A percentile compares a stretch with the other conserved stretches of the same genome.
Evolutionary conservation across 2,113 vertebrate genomes (phyloP).

Genomic region (Pampusana beccarii): DNA sequence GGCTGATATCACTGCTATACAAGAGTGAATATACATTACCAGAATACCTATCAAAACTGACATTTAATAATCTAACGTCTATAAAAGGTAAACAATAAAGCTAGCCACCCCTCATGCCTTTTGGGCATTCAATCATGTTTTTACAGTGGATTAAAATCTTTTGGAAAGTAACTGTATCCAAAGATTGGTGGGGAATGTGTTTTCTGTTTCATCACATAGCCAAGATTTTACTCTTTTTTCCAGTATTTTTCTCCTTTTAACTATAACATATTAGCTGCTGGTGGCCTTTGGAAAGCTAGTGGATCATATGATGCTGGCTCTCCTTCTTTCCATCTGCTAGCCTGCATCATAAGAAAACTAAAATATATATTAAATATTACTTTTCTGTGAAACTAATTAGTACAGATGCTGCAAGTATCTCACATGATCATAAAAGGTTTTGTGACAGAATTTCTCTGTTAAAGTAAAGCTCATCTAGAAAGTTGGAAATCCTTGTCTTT

Average conservation of each 20-base stretch:
- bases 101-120: neutral
- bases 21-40: neutral
- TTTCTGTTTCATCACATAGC: neutral
- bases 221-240: neutral
- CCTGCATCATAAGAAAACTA: neutral
- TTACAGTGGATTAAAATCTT: neutral
- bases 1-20: neutral
- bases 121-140: neutral
- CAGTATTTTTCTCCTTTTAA: constrained; percentile 22
- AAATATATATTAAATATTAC: neutral
- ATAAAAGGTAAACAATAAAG: neutral
- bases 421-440: neutral
- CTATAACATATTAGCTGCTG: constrained; percentile 24
- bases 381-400: neutral
- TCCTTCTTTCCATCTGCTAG: constrained; percentile 62
- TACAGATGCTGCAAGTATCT: neutral
- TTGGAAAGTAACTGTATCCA: neutral
- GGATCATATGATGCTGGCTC: constrained; percentile 36
- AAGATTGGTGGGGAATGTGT: neutral
- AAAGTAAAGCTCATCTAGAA: neutral
- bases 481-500: neutral
- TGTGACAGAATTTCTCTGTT: neutral
- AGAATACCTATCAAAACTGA: neutral
- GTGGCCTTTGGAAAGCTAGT: constrained; percentile 49
- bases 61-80: neutral